Evolutionary conservation across 2,113 vertebrate genomes (phyloP).

Genomic region (Pongo abelii): DNA sequence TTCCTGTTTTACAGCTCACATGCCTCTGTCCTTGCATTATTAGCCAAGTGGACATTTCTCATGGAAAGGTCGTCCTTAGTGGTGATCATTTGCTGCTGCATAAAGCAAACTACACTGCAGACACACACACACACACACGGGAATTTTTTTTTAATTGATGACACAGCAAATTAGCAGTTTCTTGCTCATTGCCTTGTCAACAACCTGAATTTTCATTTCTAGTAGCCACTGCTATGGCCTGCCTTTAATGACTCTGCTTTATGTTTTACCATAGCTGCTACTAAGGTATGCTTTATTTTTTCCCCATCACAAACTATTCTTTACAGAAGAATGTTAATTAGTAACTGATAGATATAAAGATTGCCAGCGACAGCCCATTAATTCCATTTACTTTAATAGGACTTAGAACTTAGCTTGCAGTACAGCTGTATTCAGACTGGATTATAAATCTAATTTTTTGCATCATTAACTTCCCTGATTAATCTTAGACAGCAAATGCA

Average conservation of each 20-base stretch:
- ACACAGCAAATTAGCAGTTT: conserved; percentile 51
- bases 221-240: background rate
- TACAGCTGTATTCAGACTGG: conserved; percentile 89
- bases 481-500: conserved; percentile 85
- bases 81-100: conserved; percentile 75
- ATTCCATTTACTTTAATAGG: conserved; percentile 95
- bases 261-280: conserved; percentile 65
- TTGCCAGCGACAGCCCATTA: conserved; percentile 95
- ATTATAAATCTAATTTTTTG: conserved; percentile 89
- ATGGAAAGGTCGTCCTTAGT: conserved; percentile 76
- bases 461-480: conserved; percentile 87
- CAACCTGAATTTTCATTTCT: background rate
- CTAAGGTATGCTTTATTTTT: conserved; percentile 71
- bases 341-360: conserved; percentile 92
- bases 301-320: conserved; percentile 81
- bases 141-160: background rate
- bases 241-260: background rate
- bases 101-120: conserved; percentile 75
- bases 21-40: conserved; percentile 71
- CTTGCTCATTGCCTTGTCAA: background rate
- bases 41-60: conserved; percentile 79
- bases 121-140: too few relatives aligned
- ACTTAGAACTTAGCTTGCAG: conserved; percentile 87
- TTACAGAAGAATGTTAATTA: conserved; percentile 90
- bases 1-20: conserved; percentile 64